Percentiles rank a stretch among this genome's conserved stretches.
Evolutionary conservation across 1,140 invertebrate genomes (phyloP).

Genomic region (Procambarus virginalis): DNA sequence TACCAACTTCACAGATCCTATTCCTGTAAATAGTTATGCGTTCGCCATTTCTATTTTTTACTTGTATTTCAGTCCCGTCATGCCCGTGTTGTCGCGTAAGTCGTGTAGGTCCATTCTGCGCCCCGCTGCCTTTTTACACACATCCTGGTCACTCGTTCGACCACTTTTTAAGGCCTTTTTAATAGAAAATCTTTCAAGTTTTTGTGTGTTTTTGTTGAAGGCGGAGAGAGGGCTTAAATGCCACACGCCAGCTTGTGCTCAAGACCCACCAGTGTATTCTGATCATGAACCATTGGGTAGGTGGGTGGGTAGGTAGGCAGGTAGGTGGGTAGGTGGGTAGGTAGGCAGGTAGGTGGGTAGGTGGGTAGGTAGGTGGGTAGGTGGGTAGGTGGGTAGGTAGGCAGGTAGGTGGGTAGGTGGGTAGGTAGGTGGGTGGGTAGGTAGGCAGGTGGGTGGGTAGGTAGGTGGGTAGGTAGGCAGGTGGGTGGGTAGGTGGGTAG

Average conservation of each 20-base stretch:
- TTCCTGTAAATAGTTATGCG: no score
- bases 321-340: no score
- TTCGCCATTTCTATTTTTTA: background rate
- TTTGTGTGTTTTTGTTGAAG: background rate
- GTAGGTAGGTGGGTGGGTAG: no score
- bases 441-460: no score
- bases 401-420: no score
- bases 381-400: no score
- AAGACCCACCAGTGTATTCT: background rate
- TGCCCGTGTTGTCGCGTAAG: background rate
- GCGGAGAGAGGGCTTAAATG: background rate
- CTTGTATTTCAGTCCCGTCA: background rate
- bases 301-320: no score
- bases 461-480: no score
- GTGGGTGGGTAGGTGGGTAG: no score
- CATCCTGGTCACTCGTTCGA: background rate
- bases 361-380: no score
- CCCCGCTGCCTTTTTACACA: background rate
- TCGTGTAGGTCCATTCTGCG: background rate
- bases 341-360: no score
- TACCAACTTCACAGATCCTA: background rate
- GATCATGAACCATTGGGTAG: background rate
- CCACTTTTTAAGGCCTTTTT: background rate
- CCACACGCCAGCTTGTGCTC: background rate
- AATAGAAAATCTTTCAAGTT: background rate